Conservation (phyloP, 2,888 invertebrate species). For the Pyrocoelia pectoralis region DNA sequence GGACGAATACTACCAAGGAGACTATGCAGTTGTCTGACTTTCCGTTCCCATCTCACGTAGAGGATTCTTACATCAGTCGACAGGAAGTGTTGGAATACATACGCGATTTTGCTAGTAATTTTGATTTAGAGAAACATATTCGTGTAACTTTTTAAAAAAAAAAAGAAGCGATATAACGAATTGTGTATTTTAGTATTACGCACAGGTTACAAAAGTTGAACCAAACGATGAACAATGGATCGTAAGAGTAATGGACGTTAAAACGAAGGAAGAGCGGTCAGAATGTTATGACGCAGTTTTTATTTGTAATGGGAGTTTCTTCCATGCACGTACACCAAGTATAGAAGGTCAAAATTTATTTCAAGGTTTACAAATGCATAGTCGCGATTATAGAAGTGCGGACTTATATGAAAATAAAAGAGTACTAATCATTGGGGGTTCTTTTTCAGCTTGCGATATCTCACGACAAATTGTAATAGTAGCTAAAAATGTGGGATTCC, state of each 20-base stretch:
- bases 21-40: constrained; percentile 81
- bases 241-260: neutral
- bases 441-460: neutral
- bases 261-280: neutral
- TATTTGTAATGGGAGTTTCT: neutral
- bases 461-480: neutral
- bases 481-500: neutral
- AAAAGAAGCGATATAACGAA: neutral
- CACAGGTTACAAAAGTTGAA: constrained; percentile 45
- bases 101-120: constrained; percentile 70
- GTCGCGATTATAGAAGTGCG: neutral
- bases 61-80: constrained; percentile 72
- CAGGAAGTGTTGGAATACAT: constrained; percentile 74
- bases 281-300: constrained; percentile 1
- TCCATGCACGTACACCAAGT: neutral
- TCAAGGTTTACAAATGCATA: neutral
- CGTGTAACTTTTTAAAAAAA: constrained; percentile 12
- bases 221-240: constrained; percentile 65
- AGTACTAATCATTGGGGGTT: neutral
- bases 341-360: neutral
- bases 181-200: constrained; percentile 43
- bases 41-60: constrained; percentile 65
- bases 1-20: constrained; percentile 82
- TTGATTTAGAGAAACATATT: constrained; percentile 67
- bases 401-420: neutral